A percentile compares a stretch with the other conserved stretches of the same genome.
phyloP scores from a whole-genome alignment of 2,113 vertebrate species.

The Callithrix jacchus region DNA sequence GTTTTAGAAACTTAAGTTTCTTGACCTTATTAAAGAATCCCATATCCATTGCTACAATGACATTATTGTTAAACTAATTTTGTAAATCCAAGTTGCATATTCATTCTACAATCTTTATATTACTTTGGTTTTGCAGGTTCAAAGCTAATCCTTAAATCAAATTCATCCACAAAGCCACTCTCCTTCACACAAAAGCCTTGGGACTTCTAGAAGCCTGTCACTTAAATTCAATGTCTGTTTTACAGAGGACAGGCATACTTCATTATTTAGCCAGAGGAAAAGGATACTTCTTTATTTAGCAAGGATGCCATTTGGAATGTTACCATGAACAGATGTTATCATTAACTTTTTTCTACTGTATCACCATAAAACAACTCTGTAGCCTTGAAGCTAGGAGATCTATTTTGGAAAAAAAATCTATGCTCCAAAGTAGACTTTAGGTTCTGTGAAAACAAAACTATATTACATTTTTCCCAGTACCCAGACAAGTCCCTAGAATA shows the following conservation, averaged over 20 bases:
- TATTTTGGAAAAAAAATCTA: not conserved
- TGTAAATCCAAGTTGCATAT: not conserved
- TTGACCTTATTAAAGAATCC: not conserved
- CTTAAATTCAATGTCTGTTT: not conserved
- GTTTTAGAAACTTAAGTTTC: not conserved
- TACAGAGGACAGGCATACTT: not conserved
- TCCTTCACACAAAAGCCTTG: not conserved
- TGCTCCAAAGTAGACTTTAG: not conserved
- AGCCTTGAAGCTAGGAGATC: not conserved
- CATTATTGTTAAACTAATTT: not conserved
- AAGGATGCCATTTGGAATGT: not conserved
- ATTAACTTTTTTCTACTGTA: not conserved
- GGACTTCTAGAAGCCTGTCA: not conserved
- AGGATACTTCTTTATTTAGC: not conserved
- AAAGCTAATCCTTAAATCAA: not conserved
- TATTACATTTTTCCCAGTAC: not conserved
- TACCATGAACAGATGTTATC: not conserved
- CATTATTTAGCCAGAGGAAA: not conserved
- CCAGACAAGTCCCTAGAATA: not conserved
- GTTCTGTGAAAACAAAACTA: not conserved
- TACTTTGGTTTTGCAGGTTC: not conserved
- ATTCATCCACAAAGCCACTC: not conserved
- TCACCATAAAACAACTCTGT: not conserved
- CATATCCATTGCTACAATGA: not conserved
- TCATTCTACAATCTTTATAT: not conserved